Base-by-base conservation (phyloP, 2,797 vertebrate genomes). In the Ciconia nigra region DNA sequence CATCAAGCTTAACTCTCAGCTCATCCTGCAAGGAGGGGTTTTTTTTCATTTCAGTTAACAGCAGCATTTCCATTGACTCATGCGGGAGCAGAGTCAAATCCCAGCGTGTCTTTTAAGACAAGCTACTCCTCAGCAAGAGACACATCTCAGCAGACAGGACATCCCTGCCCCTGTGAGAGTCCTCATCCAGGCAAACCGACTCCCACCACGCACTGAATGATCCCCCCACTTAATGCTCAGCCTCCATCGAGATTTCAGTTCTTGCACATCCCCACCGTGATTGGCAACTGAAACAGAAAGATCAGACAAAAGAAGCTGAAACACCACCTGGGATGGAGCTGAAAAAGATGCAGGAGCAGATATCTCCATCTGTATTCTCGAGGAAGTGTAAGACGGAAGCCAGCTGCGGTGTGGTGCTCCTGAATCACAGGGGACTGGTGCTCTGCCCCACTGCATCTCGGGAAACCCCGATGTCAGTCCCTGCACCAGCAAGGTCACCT, bases 261-360 rank as follows among this genome's bases (percentile, higher is more conserved):
- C 71, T 37, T 71, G 82, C 82, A 94, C 77, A 5, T 87, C 9
- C 6, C 55, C 81, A 55, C 42, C 1, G 11, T 72, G 93, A 92
- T 16, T 93, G 95, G 78, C 86, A 93, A 90, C 42, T 7, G 84
- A 93, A 96, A 67, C 25, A 31, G 61, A 86, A 94, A 85, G 84
- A 97, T 94, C 87, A 88, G 89, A 94, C 84, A 95, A 96, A 96
- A 92, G 90, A 84, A 73, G 78, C 90, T 51, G 46, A 85, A 90
- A 61, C 90, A 96, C 81, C 95, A 95, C 95, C 93, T 83, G 90
- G 93, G 92, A 96, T 35, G 62, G 71, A 90, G 89, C 95, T 89
- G 93, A 81, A 81, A 92, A 54, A 88, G 87, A 93, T 83, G 76
- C 69, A 39, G 89, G 84, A 96, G 87, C 69, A 81, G 90, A 76